phyloP scores from a whole-genome alignment of 2,113 vertebrate species.

The Psammodynastes pulverulentus region DNA sequence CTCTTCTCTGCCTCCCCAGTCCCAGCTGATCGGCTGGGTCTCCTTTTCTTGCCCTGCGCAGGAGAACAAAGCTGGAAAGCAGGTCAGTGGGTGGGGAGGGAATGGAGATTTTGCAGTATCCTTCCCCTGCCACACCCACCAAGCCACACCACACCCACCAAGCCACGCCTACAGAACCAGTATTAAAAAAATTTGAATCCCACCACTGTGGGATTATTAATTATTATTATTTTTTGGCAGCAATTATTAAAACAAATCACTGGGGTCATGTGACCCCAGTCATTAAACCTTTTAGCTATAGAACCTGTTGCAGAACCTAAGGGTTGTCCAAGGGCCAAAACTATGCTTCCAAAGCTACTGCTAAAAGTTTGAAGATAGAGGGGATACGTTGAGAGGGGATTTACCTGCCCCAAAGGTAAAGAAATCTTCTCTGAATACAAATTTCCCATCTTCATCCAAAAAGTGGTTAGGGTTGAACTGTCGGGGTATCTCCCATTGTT shows the following conservation, averaged over 20 bases:
- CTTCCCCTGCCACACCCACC: too few relatives aligned
- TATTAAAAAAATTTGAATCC: too few relatives aligned
- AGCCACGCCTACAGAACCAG: too few relatives aligned
- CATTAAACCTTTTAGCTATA: not conserved
- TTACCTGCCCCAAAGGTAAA: slow-evolving; percentile 68
- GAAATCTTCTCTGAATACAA: slow-evolving; percentile 60
- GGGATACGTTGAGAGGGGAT: not conserved
- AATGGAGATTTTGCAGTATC: too few relatives aligned
- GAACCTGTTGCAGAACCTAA: not conserved
- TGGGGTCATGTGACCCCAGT: not conserved
- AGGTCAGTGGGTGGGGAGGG: too few relatives aligned
- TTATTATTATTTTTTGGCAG: not conserved
- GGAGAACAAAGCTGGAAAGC: too few relatives aligned
- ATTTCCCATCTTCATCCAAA: slow-evolving; percentile 65
- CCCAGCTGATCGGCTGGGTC: too few relatives aligned
- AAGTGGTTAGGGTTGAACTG: slow-evolving; percentile 66
- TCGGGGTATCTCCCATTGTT: slow-evolving; percentile 61
- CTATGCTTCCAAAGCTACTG: not conserved
- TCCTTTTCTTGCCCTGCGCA: too few relatives aligned
- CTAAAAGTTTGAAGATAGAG: not conserved
- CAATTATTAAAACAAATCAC: not conserved
- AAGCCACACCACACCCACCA: too few relatives aligned
- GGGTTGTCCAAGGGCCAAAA: not conserved
- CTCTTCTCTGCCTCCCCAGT: too few relatives aligned
- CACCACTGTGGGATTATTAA: too few relatives aligned